Conservation (phyloP, 2,797 vertebrate genomes). For the Manis crassicaudata region DNA sequence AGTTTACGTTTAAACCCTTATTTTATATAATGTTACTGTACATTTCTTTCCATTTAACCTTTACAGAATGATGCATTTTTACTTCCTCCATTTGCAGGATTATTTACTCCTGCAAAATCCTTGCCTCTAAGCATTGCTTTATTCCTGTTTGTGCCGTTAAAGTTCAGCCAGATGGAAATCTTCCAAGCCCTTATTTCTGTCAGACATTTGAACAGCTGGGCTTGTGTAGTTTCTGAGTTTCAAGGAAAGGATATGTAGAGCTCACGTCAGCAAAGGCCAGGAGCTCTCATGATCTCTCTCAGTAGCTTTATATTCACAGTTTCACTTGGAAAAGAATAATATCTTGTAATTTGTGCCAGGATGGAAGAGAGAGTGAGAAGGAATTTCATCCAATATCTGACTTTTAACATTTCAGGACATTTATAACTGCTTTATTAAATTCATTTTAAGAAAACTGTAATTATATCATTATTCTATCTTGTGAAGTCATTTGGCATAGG, state of each 20-base stretch:
- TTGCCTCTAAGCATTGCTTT: slow-evolving; percentile 65
- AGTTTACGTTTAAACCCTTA: not conserved
- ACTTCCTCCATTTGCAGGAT: slow-evolving; percentile 62
- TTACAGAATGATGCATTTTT: slow-evolving; percentile 56
- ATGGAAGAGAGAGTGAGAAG: slow-evolving; percentile 6
- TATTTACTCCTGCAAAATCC: slow-evolving; percentile 61
- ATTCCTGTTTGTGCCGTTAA: slow-evolving; percentile 68
- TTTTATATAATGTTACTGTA: slow-evolving; percentile 17
- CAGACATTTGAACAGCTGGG: slow-evolving; percentile 78
- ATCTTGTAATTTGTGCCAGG: slow-evolving; percentile 53
- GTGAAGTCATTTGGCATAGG: slow-evolving; percentile 51
- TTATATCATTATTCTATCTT: slow-evolving; percentile 53
- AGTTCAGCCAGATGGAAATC: slow-evolving; percentile 78
- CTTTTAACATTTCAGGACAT: slow-evolving; percentile 49
- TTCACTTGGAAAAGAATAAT: slow-evolving; percentile 48
- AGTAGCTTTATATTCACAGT: slow-evolving; percentile 45
- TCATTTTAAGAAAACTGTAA: slow-evolving; percentile 43
- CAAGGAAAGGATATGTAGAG: slow-evolving; percentile 54
- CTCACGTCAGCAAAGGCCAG: slow-evolving; percentile 45
- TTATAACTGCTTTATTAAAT: slow-evolving; percentile 43
- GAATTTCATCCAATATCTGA: slow-evolving; percentile 1
- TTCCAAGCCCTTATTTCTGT: slow-evolving; percentile 72
- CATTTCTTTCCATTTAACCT: slow-evolving; percentile 24
- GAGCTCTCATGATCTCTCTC: slow-evolving; percentile 18
- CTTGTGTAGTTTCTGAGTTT: slow-evolving; percentile 69